Base-by-base conservation (phyloP, 30 jellyfish, hydroid and myxozoan species). In the Aurelia sp. region DNA sequence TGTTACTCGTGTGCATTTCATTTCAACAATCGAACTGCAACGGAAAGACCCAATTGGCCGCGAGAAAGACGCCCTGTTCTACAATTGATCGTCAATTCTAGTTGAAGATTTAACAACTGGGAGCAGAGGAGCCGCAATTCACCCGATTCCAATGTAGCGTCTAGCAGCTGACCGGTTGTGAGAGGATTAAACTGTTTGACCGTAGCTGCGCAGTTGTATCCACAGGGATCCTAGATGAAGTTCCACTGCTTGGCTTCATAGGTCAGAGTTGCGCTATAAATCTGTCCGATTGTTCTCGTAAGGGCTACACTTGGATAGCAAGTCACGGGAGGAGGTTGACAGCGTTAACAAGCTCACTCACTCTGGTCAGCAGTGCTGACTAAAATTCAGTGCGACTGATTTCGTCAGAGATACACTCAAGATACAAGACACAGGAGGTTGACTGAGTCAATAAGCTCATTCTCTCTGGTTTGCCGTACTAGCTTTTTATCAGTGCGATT, bases 81-180 rank as follows among this genome's bases (percentile, higher is more conserved):
- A 57, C 76, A 63, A n/a, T 40, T 44, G 69, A 20, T 40, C 72
- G 50, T 20, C 69, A 59, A 80, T 70, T 63, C 64, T 12, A 55
- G 48, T 22, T 22, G 30, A 22, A 57, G 67, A 61, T 74, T 62
- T 62, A 9, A 17, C 74, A 62, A 55, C 93, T 60, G 82, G 75
- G 74, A 50, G 76, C 50, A 84, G 81, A 84, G 61, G 70, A 58
- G 85, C 80, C 86, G 93, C 87, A 48, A 60, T 67, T 13, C 27
- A 47, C 61, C 51, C 91, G 21, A 66, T 41, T 24, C 47, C 61
- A 64, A 79, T 33, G 88, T 60, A 67, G 63, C 40, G 48, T 47
- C 21, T 24, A 84, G 53, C 93, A 84, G 88, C 93, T 84, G 93
- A 76, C 55, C 55, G 58, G 82, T 76, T 84, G 88, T 84, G 93